A percentile compares a stretch with the other conserved stretches of the same genome.
Evolutionary conservation across 1,140 invertebrate species (phyloP).

Genomic region (Mercenaria mercenaria): DNA sequence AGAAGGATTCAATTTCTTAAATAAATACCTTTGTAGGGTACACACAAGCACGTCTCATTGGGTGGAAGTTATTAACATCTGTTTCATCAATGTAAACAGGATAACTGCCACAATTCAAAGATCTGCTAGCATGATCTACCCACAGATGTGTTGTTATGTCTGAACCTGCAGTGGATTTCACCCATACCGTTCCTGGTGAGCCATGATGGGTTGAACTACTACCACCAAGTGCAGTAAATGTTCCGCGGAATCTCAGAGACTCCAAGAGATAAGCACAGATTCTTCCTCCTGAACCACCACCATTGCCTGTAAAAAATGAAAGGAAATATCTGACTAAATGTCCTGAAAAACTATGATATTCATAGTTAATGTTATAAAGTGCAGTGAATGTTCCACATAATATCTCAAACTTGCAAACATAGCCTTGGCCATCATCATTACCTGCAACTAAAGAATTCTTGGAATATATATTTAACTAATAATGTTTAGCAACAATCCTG

Average conservation of each 20-base stretch:
- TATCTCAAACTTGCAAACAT: no score
- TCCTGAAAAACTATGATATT: background rate
- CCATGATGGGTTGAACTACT: constrained; percentile 60
- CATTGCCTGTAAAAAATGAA: constrained; percentile 71
- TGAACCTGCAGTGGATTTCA: constrained; percentile 66
- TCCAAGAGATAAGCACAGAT: constrained; percentile 74
- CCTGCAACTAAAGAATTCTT: no score
- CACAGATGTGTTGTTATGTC: constrained; percentile 66
- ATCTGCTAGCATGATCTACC: constrained; percentile 71
- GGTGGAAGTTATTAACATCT: constrained; percentile 62
- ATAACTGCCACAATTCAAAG: constrained; percentile 5
- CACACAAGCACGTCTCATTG: constrained; percentile 71
- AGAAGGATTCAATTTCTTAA: no score
- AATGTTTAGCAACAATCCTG: no score
- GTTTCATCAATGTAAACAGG: constrained; percentile 65
- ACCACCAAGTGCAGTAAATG: constrained; percentile 70
- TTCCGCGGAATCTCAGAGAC: constrained; percentile 69
- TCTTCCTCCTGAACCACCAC: constrained; percentile 77
- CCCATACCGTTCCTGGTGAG: constrained; percentile 77
- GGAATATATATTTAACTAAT: no score
- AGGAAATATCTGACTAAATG: background rate
- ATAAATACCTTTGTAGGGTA: constrained; percentile 43
- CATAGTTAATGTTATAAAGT: no score
- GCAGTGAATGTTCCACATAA: no score
- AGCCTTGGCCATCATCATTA: no score